Evolutionary conservation across 2,797 vertebrate genomes (phyloP).

Genomic region (Morus bassanus): DNA sequence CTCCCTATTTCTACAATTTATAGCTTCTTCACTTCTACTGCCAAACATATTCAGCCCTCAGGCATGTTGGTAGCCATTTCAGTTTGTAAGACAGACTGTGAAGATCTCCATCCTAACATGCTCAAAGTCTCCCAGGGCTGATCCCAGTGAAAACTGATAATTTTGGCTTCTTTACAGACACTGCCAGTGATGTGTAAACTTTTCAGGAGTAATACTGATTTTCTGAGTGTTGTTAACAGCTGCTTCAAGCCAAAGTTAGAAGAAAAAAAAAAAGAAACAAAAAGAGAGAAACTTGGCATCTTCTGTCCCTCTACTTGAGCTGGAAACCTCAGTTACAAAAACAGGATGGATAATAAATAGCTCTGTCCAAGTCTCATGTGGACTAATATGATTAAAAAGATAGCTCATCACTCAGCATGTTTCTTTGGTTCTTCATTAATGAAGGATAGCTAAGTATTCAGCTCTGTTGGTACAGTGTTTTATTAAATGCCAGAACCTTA

Average conservation of each 20-base stretch:
- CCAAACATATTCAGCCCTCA: neutral
- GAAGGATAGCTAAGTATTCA: neutral
- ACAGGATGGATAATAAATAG: neutral
- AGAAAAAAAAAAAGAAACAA: neutral
- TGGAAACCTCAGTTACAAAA: slow-evolving; percentile 5
- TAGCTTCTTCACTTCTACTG: neutral
- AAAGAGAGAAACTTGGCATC: neutral
- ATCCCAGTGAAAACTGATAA: neutral
- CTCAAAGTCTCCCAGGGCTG: neutral
- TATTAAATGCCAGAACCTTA: neutral
- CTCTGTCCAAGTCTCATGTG: neutral
- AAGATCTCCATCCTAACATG: neutral
- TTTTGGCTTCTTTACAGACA: neutral
- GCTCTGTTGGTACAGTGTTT: neutral
- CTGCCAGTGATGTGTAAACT: neutral
- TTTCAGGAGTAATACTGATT: neutral
- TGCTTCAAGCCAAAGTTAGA: neutral
- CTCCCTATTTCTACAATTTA: neutral
- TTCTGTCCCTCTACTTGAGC: neutral
- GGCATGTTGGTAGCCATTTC: neutral
- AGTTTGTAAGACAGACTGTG: neutral
- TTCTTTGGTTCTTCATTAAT: neutral
- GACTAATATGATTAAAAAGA: neutral
- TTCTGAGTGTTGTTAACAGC: neutral
- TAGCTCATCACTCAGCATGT: neutral